phyloP scores from a whole-genome alignment of 2,888 invertebrate species.

The Rhorus exstirpatorius region DNA sequence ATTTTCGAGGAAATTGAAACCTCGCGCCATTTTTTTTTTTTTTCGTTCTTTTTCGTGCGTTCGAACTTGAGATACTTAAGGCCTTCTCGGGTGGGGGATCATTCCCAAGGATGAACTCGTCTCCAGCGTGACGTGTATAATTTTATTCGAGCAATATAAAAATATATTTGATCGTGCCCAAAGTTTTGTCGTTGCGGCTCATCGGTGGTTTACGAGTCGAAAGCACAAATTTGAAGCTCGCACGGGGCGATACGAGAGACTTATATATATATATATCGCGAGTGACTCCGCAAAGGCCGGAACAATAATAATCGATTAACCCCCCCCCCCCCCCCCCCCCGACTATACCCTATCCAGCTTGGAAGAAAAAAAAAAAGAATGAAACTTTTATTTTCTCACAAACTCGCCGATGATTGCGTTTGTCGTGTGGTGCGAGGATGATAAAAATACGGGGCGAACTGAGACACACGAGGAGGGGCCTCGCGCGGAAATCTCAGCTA shows the following conservation, averaged over 20 bases:
- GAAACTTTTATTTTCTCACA: neutral
- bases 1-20: neutral
- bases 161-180: neutral
- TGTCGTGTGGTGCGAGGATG: neutral
- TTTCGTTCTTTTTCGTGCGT: neutral
- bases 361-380: neutral
- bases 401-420: slow-evolving; percentile 20
- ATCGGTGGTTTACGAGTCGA: too few species aligned
- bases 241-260: too few species aligned
- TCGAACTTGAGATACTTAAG: too few species aligned
- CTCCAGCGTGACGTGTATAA: neutral
- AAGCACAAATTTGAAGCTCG: too few species aligned
- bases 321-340: too few species aligned
- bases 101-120: too few species aligned
- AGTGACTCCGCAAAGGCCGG: too few species aligned
- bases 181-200: too few species aligned
- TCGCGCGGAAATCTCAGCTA: slow-evolving; percentile 3
- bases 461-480: neutral
- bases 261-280: too few species aligned
- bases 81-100: too few species aligned
- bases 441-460: neutral
- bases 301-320: slow-evolving; percentile 59
- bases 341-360: neutral
- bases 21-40: neutral
- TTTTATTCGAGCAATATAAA: slow-evolving; percentile 10